A percentile compares a stretch with the other conserved stretches of the same genome.
phyloP scores from a whole-genome alignment of 2,888 invertebrate genomes.

The Mythimna albipuncta region DNA sequence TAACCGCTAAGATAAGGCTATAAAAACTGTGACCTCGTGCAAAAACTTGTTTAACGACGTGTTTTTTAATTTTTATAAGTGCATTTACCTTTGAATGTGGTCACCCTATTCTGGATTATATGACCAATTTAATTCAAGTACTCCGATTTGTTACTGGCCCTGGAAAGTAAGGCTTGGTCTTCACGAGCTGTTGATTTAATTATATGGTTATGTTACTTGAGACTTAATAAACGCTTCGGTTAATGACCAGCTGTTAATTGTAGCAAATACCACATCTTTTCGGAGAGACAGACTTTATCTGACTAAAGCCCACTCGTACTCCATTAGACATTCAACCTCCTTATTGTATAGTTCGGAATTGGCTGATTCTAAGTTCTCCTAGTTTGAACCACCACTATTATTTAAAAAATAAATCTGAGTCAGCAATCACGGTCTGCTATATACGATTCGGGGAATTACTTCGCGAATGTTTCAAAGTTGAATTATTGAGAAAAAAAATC shows the following conservation, averaged over 20 bases:
- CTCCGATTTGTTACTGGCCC: constrained; percentile 33
- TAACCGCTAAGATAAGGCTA: constrained; percentile 72
- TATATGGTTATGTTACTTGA: neutral
- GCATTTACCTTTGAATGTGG: constrained; percentile 58
- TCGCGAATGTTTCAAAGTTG: neutral
- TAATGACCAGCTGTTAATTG: neutral
- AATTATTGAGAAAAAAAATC: neutral
- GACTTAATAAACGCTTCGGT: neutral
- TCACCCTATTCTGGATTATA: constrained; percentile 64
- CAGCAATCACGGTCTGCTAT: neutral
- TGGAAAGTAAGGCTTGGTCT: constrained; percentile 19
- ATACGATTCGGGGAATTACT: neutral
- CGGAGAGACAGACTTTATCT: no score
- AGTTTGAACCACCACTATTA: no score
- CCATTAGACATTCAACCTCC: neutral
- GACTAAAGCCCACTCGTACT: no score
- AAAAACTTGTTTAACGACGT: constrained; percentile 69
- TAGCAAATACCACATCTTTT: no score
- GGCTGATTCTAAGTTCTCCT: neutral
- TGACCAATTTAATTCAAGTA: constrained; percentile 60
- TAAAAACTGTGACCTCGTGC: constrained; percentile 74
- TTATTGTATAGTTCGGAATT: neutral
- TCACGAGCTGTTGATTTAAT: constrained; percentile 20
- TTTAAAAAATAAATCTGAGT: neutral
- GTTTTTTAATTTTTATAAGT: constrained; percentile 60